A percentile compares a stretch with the other conserved stretches of the same genome.
Conservation (phyloP, 1,140 invertebrate genomes). For the Brachionus koreanus region DNA sequence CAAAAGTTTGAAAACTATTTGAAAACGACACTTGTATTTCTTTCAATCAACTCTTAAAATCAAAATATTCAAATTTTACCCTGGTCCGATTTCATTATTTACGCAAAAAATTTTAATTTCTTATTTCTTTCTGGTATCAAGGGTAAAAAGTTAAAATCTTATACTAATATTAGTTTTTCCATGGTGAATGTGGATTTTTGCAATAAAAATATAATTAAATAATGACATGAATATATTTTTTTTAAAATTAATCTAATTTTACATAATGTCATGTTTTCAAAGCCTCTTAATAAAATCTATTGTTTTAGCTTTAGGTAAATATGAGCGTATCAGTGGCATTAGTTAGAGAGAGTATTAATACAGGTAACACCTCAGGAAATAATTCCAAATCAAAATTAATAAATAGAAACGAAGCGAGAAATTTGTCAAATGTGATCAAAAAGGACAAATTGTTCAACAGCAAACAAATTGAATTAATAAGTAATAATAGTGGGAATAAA, state of each 20-base stretch:
- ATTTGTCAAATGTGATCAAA: constrained; percentile 14
- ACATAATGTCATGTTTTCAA: not conserved
- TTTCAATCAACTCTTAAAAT: too few relatives aligned
- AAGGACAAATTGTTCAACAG: not conserved
- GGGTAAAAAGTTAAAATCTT: too few relatives aligned
- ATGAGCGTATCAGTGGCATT: constrained; percentile 21
- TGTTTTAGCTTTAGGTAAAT: not conserved
- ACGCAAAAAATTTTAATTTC: too few relatives aligned
- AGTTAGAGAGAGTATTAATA: constrained; percentile 26
- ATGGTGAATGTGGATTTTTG: too few relatives aligned
- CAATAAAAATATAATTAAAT: not conserved
- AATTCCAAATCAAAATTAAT: not conserved
- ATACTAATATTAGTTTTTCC: too few relatives aligned
- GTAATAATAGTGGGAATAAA: not conserved
- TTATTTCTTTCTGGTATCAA: too few relatives aligned
- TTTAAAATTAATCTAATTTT: not conserved
- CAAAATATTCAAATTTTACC: too few relatives aligned
- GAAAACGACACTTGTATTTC: too few relatives aligned
- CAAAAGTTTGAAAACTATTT: too few relatives aligned
- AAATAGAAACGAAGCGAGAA: not conserved
- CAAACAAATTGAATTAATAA: not conserved
- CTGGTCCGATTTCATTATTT: too few relatives aligned
- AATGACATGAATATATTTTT: not conserved
- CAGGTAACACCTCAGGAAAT: constrained; percentile 4
- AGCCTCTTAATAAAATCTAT: not conserved